Evolutionary conservation across 1,140 invertebrate genomes (phyloP).

Genomic region (Holcopasites calliopsidis): DNA sequence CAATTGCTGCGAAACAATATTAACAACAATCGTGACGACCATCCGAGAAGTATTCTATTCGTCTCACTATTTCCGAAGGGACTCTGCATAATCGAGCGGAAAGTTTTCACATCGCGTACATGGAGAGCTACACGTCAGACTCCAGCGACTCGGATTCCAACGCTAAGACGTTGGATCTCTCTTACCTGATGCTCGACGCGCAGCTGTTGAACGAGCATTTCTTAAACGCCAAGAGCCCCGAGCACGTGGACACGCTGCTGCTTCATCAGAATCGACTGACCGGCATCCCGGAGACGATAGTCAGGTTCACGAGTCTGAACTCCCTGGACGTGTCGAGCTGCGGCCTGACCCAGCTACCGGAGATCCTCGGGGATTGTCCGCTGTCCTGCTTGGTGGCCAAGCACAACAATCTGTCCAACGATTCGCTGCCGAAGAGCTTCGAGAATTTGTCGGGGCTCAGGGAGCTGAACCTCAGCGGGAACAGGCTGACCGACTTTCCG

Average conservation of each 20-base stretch:
- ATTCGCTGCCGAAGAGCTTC: slow-evolving; percentile 93
- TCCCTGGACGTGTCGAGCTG: slow-evolving; percentile 94
- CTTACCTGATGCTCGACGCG: slow-evolving; percentile 83
- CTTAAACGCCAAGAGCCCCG: slow-evolving; percentile 81
- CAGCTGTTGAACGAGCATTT: slow-evolving; percentile 82
- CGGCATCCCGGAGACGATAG: slow-evolving; percentile 78
- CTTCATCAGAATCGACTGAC: slow-evolving; percentile 86
- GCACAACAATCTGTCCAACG: slow-evolving; percentile 91
- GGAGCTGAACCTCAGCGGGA: slow-evolving; percentile 96
- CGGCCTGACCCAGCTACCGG: slow-evolving; percentile 86
- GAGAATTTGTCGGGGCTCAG: slow-evolving; percentile 82
- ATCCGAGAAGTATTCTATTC: neutral
- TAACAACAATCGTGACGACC: no score
- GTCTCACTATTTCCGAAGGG: neutral
- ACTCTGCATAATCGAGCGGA: no score
- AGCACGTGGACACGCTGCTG: slow-evolving; percentile 85
- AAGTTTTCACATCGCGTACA: slow-evolving; percentile 53
- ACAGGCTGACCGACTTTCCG: slow-evolving; percentile 91
- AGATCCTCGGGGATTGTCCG: slow-evolving; percentile 86
- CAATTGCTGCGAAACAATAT: no score
- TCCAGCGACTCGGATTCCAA: slow-evolving; percentile 88
- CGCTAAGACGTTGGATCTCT: slow-evolving; percentile 85
- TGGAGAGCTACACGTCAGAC: slow-evolving; percentile 89
- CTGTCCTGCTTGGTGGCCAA: slow-evolving; percentile 90
- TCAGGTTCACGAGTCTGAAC: slow-evolving; percentile 85